Percentiles rank a stretch among this genome's conserved stretches.
Evolutionary conservation across 2,888 invertebrate genomes (phyloP).

Genomic region (Synanthedon formicaeformis): DNA sequence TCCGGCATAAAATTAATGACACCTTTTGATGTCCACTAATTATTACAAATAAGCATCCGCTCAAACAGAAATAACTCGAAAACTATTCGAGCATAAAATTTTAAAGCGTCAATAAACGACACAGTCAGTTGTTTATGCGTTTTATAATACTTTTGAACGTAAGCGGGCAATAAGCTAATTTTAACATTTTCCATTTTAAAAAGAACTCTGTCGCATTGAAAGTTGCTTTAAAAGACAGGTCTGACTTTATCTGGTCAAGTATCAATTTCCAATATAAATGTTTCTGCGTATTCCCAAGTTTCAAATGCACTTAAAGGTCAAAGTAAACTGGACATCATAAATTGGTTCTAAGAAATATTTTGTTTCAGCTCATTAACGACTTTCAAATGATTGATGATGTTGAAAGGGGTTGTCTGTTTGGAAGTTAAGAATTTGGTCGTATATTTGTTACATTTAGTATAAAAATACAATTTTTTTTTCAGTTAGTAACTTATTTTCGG

Average conservation of each 20-base stretch:
- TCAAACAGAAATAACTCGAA: slow-evolving; percentile 27
- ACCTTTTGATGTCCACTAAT: slow-evolving; percentile 47
- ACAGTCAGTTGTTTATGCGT: slow-evolving; percentile 47
- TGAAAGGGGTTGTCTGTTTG: slow-evolving; percentile 16
- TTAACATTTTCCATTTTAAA: slow-evolving; percentile 18
- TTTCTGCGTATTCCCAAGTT: no score
- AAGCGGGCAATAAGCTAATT: slow-evolving; percentile 35
- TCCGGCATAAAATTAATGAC: slow-evolving; percentile 19
- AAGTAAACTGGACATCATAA: slow-evolving; percentile 21
- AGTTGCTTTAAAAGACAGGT: no score
- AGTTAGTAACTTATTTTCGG: no score
- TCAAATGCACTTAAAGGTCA: slow-evolving; percentile 13
- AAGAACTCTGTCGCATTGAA: slow-evolving; percentile 12
- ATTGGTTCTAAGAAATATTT: slow-evolving; percentile 37
- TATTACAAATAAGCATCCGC: slow-evolving; percentile 53
- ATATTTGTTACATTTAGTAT: slow-evolving; percentile 8
- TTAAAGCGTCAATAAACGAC: slow-evolving; percentile 46
- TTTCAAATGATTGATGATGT: slow-evolving; percentile 38
- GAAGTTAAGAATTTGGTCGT: slow-evolving; percentile 15
- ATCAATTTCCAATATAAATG: no score
- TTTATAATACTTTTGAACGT: slow-evolving; percentile 51
- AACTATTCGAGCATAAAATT: slow-evolving; percentile 41
- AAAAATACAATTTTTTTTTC: no score
- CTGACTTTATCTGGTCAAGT: no score
- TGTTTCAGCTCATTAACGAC: slow-evolving; percentile 46